phyloP scores from a whole-genome alignment of 2,113 vertebrate genomes.

The Lutjanus erythropterus region DNA sequence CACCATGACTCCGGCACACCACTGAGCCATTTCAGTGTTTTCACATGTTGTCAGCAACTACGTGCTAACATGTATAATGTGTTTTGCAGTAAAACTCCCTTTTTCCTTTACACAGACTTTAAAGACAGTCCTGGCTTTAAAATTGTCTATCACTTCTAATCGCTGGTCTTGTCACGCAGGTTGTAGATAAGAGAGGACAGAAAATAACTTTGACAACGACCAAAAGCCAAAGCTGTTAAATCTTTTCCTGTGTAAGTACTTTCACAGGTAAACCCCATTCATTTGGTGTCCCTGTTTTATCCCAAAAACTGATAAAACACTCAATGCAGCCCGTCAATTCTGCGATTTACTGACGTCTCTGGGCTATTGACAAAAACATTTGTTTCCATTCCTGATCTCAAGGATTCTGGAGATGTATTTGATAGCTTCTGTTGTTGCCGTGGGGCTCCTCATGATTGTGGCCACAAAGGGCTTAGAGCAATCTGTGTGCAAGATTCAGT shows the following conservation, averaged over 20 bases:
- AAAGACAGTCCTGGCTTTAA: background rate
- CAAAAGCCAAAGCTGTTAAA: slow-evolving; percentile 20
- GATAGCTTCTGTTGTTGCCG: slow-evolving; percentile 26
- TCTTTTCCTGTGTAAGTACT: background rate
- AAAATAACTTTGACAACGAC: slow-evolving; percentile 12
- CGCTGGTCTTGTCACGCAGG: background rate
- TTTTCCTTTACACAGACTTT: no score
- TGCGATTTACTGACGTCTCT: slow-evolving; percentile 27
- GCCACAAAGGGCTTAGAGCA: slow-evolving; percentile 55
- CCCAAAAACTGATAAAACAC: slow-evolving; percentile 32
- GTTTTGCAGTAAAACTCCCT: no score
- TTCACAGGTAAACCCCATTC: slow-evolving; percentile 16
- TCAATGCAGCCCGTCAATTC: slow-evolving; percentile 13
- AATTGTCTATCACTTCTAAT: background rate
- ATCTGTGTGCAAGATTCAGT: slow-evolving; percentile 43
- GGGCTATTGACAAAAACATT: slow-evolving; percentile 16
- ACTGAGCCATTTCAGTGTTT: no score
- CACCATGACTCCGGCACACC: no score
- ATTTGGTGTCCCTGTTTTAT: background rate
- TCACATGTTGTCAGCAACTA: no score
- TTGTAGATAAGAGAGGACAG: background rate
- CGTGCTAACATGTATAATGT: no score
- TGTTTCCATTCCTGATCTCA: slow-evolving; percentile 46
- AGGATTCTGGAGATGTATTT: slow-evolving; percentile 26
- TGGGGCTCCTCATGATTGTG: slow-evolving; percentile 42